Evolutionary conservation across 2,797 vertebrate genomes (phyloP), one percentile per base, ranked within the genome.

Genomic region (Odontamblyopus lacepedii): DNA sequence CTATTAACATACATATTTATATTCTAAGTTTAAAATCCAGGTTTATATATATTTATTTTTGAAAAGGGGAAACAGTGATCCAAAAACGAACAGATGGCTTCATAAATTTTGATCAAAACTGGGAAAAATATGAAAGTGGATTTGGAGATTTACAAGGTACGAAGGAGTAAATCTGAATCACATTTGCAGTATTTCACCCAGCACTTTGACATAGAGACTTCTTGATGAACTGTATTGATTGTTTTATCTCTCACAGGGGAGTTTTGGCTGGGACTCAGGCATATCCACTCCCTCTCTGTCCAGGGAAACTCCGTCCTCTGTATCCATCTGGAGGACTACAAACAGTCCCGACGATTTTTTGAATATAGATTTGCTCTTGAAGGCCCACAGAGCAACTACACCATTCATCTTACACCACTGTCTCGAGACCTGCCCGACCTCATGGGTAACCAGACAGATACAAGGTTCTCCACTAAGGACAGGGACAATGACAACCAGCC

Each of bases 261-360:
- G 80, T 98, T 97, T 85, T 98, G 97, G 96, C 80, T 98, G 18
- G 96, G 96, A 32, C 92, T 98, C 78, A 89, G 88, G 72, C 96
- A 95, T 90, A 95, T 95, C 81, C 89, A 92, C 67, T 83, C 93
- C 76, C 93, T 98, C 44, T 86, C 90, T 2, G 76, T 67, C 12
- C 93, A 92, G 79, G 94, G 94, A 4, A 85, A 88, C 63, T 94
- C 95, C 48, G 81, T 95, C 63, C 92, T 98, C 72, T 88, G 89
- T 61, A 88, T 97, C 1, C 94, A 96, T 84, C 88, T 97, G 83
- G 94, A 95, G 81, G 95, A 97, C 86, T 96, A 94, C 95, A 94
- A 88, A 67, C 88, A 94, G 19, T 92, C 87, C 38, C 91, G 74
- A 6, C 80, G 85, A 44, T 90, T 88, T 57, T 71, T 94, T 0